Percentiles rank a stretch among this genome's conserved stretches.
phyloP scores from a whole-genome alignment of 2,888 invertebrate species.

The Eupithecia centaureata region DNA sequence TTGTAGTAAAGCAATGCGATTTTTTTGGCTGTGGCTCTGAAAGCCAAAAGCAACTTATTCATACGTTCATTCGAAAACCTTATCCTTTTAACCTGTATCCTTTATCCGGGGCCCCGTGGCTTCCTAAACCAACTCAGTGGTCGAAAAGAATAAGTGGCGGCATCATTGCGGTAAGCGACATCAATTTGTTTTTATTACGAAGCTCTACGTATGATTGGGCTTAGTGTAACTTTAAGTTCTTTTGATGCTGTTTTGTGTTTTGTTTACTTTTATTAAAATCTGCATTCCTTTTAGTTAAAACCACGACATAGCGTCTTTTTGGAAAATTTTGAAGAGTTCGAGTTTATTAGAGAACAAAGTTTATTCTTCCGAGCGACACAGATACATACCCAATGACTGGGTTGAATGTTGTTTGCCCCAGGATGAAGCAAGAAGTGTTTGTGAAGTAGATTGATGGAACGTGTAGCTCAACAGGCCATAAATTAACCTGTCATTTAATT shows the following conservation, averaged over 20 bases:
- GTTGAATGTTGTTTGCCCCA: neutral
- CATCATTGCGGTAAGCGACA: neutral
- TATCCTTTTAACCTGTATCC: neutral
- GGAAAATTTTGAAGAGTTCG: neutral
- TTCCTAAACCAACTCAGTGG: neutral
- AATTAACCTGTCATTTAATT: too few species aligned
- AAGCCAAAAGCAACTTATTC: too few species aligned
- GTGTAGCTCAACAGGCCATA: neutral
- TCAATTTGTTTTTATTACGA: neutral
- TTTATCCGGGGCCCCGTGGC: neutral
- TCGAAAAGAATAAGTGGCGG: neutral
- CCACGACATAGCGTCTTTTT: neutral
- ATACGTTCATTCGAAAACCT: neutral
- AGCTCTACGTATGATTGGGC: neutral
- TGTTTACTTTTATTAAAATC: too few species aligned
- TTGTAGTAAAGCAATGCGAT: conserved; percentile 2
- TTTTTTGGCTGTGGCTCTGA: too few species aligned
- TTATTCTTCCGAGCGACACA: neutral
- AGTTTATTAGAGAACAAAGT: neutral
- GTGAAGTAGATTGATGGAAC: neutral
- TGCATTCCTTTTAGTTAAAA: neutral
- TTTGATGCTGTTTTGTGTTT: neutral
- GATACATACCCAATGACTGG: neutral
- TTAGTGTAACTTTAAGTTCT: neutral
- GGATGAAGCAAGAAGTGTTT: neutral